These are phyloP conservation scores for Darevskia mixta DNA, from an alignment of 2,797 vertebrate species.

Conservation along the genomic window DNA sequence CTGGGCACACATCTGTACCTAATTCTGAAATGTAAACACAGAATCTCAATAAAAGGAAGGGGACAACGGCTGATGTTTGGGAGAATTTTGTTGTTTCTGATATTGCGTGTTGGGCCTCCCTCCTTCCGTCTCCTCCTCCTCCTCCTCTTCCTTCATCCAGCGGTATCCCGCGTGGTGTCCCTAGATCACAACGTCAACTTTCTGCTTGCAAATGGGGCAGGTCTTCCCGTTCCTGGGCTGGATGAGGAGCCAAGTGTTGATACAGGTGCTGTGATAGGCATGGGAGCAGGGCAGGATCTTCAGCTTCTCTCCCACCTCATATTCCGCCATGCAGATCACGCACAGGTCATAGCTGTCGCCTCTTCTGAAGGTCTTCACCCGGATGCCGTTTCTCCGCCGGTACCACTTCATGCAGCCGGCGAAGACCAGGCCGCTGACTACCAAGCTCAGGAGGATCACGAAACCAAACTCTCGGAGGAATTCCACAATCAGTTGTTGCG, in stretches of 20 bases:
- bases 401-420: not conserved
- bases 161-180: not conserved
- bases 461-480: not conserved
- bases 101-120: not conserved
- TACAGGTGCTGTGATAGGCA: constrained; percentile 84
- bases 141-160: not conserved
- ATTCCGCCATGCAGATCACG: constrained; percentile 88
- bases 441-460: not conserved
- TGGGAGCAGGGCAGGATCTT: constrained; percentile 87
- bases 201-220: constrained; percentile 86
- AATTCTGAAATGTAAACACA: not conserved
- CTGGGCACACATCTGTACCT: not conserved
- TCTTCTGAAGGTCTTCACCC: constrained; percentile 80
- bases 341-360: constrained; percentile 76
- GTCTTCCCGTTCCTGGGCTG: constrained; percentile 75
- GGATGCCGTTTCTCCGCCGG: constrained; percentile 78
- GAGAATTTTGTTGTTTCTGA: not conserved
- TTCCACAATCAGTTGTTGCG: not conserved
- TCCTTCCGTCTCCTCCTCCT: not conserved
- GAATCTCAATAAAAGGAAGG: not conserved
- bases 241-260: constrained; percentile 86
- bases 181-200: constrained; percentile 72
- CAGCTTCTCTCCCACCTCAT: constrained; percentile 84
- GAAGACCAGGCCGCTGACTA: not conserved
- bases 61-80: not conserved